Base-by-base conservation (phyloP, 1,140 invertebrate species). In the Mycetomoellerius zeteki region DNA sequence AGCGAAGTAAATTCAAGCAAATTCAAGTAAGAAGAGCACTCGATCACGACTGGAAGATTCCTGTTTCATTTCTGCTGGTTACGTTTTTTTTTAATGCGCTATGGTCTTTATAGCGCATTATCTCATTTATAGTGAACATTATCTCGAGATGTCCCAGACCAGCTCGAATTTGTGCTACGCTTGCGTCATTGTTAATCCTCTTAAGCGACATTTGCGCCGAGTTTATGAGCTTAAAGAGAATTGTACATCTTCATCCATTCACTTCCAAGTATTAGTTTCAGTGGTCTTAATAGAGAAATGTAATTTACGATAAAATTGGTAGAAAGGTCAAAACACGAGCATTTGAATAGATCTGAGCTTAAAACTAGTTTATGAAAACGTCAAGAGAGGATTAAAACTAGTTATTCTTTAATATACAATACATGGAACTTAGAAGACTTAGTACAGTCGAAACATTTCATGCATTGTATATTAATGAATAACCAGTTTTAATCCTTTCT, bases 101-200 rank as follows among this genome's bases (percentile, higher is more conserved):
- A 50, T 16, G 19, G 24, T 8, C 33, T 62, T 65, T 64, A 10
- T 10, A 27, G 24, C 21, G 43, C n/a, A n/a, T n/a, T n/a, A n/a
- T n/a, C n/a, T n/a, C n/a, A n/a, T n/a, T n/a, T n/a, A n/a, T n/a
- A n/a, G n/a, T 50, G 58, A 72, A 71, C 16, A 27, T 71, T 81
- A 71, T 43, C 50, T 56, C 78, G 30, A 58, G 65, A 72, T 27
- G 16, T 56, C 43, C 33, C 78, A 43, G 65, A 58, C 50, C 33
- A 24, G 65, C 16, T 81, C 50, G 52, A 72, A 81, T 81, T 81
- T 56, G 50, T 27, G 47, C 78, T 56, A 81, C 21, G 78, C 78
- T 81, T 81, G 65, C 78, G 78, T 81, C 78, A 81, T 72, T 81
- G 65, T 72, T 72, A 65, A 81, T 81, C 21, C 37, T 81, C 16